Percentiles rank a stretch among this genome's conserved stretches.
These are phyloP conservation scores for Archilochus colubris DNA, from an alignment of 2,113 vertebrate genomes.

Conservation along the genomic window DNA sequence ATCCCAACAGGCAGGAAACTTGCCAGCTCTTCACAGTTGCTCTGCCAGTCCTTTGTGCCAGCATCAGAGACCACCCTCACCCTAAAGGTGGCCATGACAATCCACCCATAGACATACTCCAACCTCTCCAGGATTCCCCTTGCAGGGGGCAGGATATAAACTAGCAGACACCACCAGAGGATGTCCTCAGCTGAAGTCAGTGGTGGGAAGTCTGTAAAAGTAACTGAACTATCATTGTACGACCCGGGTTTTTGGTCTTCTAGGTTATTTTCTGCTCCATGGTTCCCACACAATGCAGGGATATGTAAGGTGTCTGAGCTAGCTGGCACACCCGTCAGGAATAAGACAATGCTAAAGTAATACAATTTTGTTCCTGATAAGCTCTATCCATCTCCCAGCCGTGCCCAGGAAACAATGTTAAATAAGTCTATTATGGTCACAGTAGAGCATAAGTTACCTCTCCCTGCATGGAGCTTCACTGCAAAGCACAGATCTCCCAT, in stretches of 20 bases:
- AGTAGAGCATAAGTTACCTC: background rate
- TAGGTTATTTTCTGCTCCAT: background rate
- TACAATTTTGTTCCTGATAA: background rate
- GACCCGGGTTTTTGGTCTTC: background rate
- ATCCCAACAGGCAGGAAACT: background rate
- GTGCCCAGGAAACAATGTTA: background rate
- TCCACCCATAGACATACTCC: background rate
- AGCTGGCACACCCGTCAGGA: background rate
- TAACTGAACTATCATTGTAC: background rate
- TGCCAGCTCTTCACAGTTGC: background rate
- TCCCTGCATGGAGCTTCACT: background rate
- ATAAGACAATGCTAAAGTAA: background rate
- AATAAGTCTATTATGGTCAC: background rate
- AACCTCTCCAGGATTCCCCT: fast-evolving
- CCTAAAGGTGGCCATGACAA: background rate
- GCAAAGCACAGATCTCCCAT: background rate
- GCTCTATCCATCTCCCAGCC: background rate
- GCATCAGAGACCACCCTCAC: background rate
- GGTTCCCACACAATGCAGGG: background rate
- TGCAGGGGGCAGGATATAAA: background rate
- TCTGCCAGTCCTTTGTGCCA: background rate
- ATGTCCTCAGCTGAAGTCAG: background rate
- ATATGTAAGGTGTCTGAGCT: background rate
- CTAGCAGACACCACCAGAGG: background rate
- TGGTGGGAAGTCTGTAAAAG: background rate